Evolutionary conservation across 2,888 invertebrate species (phyloP).

Genomic region (Linnaemya tessellans): DNA sequence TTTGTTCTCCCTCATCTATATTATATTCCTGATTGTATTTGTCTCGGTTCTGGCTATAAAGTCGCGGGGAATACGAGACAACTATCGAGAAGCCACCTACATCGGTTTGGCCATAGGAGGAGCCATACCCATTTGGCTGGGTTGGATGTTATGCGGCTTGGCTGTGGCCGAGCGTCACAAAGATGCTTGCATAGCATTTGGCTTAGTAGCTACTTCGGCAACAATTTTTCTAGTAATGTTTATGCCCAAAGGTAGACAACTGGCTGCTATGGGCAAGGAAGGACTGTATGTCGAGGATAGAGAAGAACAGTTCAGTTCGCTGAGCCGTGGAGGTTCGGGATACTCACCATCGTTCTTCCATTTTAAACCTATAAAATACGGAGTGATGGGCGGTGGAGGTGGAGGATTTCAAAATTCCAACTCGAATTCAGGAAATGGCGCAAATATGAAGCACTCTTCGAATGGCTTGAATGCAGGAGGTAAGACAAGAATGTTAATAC

Average conservation of each 20-base stretch:
- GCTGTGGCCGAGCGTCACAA: constrained; percentile 90
- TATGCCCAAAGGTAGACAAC: constrained; percentile 94
- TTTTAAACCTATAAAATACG: constrained; percentile 94
- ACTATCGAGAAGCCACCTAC: constrained; percentile 96
- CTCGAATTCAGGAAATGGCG: constrained; percentile 82
- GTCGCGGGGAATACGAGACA: constrained; percentile 94
- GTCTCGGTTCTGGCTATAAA: constrained; percentile 93
- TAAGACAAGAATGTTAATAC: constrained; percentile 73
- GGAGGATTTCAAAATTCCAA: constrained; percentile 83
- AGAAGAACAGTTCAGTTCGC: constrained; percentile 92
- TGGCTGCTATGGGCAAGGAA: constrained; percentile 96
- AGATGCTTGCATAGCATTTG: constrained; percentile 95
- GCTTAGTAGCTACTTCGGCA: constrained; percentile 92
- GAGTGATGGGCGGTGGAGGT: constrained; percentile 85
- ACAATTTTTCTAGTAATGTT: constrained; percentile 97
- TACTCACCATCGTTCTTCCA: constrained; percentile 97
- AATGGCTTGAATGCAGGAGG: constrained; percentile 81
- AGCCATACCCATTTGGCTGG: constrained; percentile 93
- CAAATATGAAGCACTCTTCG: constrained; percentile 84
- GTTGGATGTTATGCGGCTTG: constrained; percentile 92
- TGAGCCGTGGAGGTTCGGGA: constrained; percentile 90
- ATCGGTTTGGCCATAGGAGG: constrained; percentile 94
- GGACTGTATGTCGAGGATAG: constrained; percentile 92
- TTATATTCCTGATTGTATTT: constrained; percentile 92
- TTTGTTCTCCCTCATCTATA: constrained; percentile 91